These are phyloP conservation scores for Mythimna pallens DNA, from an alignment of 2,888 invertebrate genomes.

Conservation along the genomic window DNA sequence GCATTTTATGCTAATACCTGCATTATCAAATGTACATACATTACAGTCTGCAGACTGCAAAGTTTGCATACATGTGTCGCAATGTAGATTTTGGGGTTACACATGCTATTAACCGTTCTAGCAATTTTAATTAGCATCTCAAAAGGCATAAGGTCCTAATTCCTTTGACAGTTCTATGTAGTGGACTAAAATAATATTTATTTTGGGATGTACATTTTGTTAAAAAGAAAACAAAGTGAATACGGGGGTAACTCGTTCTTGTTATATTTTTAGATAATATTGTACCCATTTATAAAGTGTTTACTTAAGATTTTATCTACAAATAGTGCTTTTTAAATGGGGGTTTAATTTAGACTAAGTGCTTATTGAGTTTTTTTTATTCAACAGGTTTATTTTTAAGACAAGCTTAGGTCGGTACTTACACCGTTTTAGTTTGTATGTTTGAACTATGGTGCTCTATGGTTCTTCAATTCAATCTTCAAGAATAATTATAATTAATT, in stretches of 20 bases:
- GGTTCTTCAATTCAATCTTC: background rate
- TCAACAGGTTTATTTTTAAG: constrained; percentile 44
- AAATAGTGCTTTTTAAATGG: constrained; percentile 50
- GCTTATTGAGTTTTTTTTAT: constrained; percentile 16
- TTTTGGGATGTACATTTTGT: constrained; percentile 61
- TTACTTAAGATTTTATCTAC: constrained; percentile 55
- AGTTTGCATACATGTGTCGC: constrained; percentile 51
- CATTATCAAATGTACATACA: constrained; percentile 45
- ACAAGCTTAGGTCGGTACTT: background rate
- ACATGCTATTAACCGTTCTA: constrained; percentile 2
- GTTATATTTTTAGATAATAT: constrained; percentile 60
- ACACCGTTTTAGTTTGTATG: background rate
- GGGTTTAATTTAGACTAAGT: constrained; percentile 45
- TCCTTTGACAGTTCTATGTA: constrained; percentile 13
- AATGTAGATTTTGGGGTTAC: constrained; percentile 62
- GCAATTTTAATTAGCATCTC: constrained; percentile 25
- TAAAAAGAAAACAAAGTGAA: constrained; percentile 62
- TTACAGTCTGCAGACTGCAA: constrained; percentile 45
- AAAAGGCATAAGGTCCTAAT: constrained; percentile 24
- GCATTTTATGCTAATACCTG: constrained; percentile 44
- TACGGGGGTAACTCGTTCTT: constrained; percentile 61
- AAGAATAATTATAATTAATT: too few species aligned
- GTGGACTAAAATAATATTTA: constrained; percentile 60
- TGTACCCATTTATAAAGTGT: constrained; percentile 49
- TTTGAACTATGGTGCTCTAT: background rate